These are phyloP conservation scores for Casuarius casuarius DNA, from an alignment of 2,113 vertebrate species.

Conservation along the genomic window DNA sequence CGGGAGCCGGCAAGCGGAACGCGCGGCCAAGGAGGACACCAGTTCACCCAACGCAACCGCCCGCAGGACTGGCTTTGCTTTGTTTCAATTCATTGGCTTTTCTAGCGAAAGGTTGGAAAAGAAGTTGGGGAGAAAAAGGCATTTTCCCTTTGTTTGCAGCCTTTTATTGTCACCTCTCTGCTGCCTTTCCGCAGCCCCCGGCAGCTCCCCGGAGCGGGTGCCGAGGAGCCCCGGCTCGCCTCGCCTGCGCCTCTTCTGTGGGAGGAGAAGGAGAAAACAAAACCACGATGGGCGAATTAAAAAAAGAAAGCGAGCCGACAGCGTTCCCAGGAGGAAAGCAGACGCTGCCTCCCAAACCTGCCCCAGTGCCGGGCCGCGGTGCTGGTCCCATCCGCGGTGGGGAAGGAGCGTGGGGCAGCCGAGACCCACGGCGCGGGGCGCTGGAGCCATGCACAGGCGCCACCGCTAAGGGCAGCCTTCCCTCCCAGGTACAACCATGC, in stretches of 20 bases:
- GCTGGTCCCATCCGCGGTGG: too few species aligned
- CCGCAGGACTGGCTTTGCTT: background rate
- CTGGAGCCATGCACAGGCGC: background rate
- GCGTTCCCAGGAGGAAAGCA: rapidly evolving
- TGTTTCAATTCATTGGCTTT: background rate
- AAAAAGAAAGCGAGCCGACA: background rate
- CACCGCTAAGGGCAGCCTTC: conserved; percentile 5
- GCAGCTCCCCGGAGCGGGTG: background rate
- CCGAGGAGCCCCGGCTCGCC: background rate
- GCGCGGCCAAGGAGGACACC: rapidly evolving
- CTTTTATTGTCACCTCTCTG: rapidly evolving
- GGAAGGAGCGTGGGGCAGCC: background rate
- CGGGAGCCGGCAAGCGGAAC: background rate
- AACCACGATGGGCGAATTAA: background rate
- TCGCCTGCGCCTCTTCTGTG: background rate
- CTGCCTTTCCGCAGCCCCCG: rapidly evolving
- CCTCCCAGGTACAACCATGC: conserved; percentile 21
- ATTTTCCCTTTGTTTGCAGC: background rate
- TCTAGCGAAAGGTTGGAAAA: background rate
- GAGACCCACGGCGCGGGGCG: rapidly evolving
- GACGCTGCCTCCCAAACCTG: background rate
- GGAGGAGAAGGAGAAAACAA: background rate
- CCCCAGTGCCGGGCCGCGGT: background rate
- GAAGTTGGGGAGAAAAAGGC: background rate
- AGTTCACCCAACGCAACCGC: rapidly evolving